A percentile compares a stretch with the other conserved stretches of the same genome.
Evolutionary conservation across 1,140 invertebrate species (phyloP).

Genomic region (Listronotus bonariensis): DNA sequence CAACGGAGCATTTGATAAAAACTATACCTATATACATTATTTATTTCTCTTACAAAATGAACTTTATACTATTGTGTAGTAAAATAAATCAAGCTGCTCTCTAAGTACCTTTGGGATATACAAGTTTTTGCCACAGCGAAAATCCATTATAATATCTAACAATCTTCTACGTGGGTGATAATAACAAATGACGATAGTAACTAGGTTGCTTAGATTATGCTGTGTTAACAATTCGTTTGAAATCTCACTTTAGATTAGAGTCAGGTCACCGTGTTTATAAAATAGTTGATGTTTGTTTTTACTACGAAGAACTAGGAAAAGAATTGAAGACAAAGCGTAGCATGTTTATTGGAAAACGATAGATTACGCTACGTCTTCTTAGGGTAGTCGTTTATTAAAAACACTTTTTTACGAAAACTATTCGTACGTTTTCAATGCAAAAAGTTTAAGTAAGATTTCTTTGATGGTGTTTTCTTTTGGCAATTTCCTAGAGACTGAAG

Average conservation of each 20-base stretch:
- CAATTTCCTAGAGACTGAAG: too few relatives aligned
- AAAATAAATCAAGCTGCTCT: conserved; percentile 36
- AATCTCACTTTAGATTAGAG: conserved; percentile 11
- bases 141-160: conserved; percentile 41
- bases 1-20: conserved; percentile 23
- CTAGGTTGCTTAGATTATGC: conserved; percentile 29
- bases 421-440: too few relatives aligned
- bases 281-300: too few relatives aligned
- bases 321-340: too few relatives aligned
- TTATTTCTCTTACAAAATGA: conserved; percentile 37
- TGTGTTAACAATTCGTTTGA: conserved; percentile 25
- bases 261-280: background rate
- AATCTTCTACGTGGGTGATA: conserved; percentile 37
- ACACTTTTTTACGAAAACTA: too few relatives aligned
- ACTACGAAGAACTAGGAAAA: too few relatives aligned
- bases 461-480: too few relatives aligned
- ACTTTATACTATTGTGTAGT: conserved; percentile 26
- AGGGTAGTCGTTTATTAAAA: too few relatives aligned
- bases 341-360: too few relatives aligned
- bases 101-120: conserved; percentile 37
- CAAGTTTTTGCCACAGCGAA: conserved; percentile 31
- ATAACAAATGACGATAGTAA: conserved; percentile 39
- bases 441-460: too few relatives aligned
- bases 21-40: conserved; percentile 31
- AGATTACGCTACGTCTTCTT: too few relatives aligned